Evolutionary conservation across 2,888 invertebrate species (phyloP), one percentile per base, ranked within the genome.

Genomic region (Drosophila tripunctata): DNA sequence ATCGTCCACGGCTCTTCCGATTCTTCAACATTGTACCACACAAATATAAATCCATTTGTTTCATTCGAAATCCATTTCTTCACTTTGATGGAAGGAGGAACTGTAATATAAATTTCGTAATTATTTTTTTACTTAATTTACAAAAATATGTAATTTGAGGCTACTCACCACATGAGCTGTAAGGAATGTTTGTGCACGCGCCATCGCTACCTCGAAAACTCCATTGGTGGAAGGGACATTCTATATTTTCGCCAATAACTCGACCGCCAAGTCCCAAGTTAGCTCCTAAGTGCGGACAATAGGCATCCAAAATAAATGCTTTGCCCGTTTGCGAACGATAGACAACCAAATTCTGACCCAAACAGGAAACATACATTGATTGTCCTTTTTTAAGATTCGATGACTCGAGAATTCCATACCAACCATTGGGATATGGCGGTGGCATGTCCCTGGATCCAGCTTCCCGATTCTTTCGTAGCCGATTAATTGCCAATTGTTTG

Each of bases 211-310:
- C 96, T 3, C 93, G 93, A 88, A 98, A 98, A 51, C 92, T 91
- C 98, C 98, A 98, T 52, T 94, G 94, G 84, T 98, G 98, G 91
- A 98, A 98, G 0, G 97, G 97, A 81, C 98, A 98, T 83, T 96
- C 95, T 6, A 98, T 93, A 78, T 96, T 96, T 83, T 95, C 94
- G 0, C 95, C 96, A 30, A 92, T 90, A 0, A 97, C 96, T 0
- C 93, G 93, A 0, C 97, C 97, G 0, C 96, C 97, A 0, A 95
- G 93, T 0, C 94, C 96, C 85, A 98, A 91, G 89, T 97, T 96
- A 0, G 98, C 97, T 0, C 98, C 98, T 75, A 98, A 92, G 88
- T 98, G 98, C 0, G 97, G 97, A 80, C 98, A 98, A 88, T 96
- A 97, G 0, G 97, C 97, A 89, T 97, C 95, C 27, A 97, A 92